Evolutionary conservation across 2,797 vertebrate species (phyloP), one percentile per base, ranked within the genome.

Genomic region (Ptychobarbus kaznakovi): DNA sequence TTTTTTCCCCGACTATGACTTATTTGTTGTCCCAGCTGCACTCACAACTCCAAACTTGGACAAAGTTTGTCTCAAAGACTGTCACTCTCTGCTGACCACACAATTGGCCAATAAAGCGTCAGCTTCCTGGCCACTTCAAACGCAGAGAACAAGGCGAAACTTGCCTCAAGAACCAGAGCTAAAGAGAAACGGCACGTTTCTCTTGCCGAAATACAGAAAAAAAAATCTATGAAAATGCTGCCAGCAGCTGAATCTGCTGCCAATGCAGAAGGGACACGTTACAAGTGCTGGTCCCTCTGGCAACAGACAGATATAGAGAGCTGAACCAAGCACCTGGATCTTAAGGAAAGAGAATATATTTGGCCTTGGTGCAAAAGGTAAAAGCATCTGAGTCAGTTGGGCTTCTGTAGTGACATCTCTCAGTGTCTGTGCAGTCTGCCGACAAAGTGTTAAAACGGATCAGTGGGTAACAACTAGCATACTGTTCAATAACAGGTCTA

Each of bases 261-360:
- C 84, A 83, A 75, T 73, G 86, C 87, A 83, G 81, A 82, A 53
- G 28, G 82, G 84, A 86, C 83, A 86, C 65, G 53, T 87, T 82
- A 86, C 56, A 73, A 82, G 82, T 81, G 70, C 87, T 81, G 83
- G 84, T 88, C 85, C 89, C 86, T 89, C 79, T 88, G 88, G 88
- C 86, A 87, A 83, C 22, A 58, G 85, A 81, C 82, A 76, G 85
- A 89, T 86, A 79, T 82, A 84, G 86, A 84, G 76, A 70, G 85
- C 85, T 77, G 80, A 82, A 82, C 70, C 85, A 78, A 84, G 56
- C 84, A 82, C 74, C 87, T 78, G 86, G 79, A 85, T 74, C 63
- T 78, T 46, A 40, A 83, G 82, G 65, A 88, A 83, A 88, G 53
- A 76, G 61, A 85, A 88, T 28, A 86, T 38, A 84, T 81, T 80